Conservation (phyloP, 2,888 invertebrate genomes). For the Molanna angustata region DNA sequence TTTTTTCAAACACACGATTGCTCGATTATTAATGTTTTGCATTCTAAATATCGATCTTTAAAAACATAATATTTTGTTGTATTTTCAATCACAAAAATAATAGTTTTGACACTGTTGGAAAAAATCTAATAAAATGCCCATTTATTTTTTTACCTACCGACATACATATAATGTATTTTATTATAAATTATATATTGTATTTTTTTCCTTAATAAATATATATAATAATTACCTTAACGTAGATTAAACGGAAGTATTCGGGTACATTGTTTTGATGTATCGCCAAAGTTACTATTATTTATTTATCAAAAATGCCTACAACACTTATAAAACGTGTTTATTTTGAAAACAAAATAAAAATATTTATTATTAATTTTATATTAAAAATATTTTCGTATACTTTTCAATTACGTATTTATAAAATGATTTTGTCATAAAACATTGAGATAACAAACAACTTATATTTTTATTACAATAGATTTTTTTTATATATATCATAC, state of each 20-base stretch:
- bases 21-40: too few relatives aligned
- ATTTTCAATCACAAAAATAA: conserved; percentile 22
- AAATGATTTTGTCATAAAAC: conserved; percentile 10
- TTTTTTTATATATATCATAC: too few relatives aligned
- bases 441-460: not conserved
- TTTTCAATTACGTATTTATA: conserved; percentile 27
- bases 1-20: too few relatives aligned
- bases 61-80: conserved; percentile 4
- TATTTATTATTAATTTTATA: not conserved
- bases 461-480: too few relatives aligned
- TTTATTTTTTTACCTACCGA: conserved; percentile 29
- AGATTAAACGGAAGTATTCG: conserved; percentile 29
- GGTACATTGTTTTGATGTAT: conserved; percentile 3
- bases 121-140: conserved; percentile 29
- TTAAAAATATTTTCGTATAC: conserved; percentile 31
- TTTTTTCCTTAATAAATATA: conserved; percentile 22
- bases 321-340: not conserved
- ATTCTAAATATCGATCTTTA: too few relatives aligned
- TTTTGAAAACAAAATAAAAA: not conserved
- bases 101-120: conserved; percentile 18
- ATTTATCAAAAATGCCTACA: not conserved
- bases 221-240: conserved; percentile 29
- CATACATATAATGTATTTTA: conserved; percentile 26
- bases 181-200: conserved; percentile 29
- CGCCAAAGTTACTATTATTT: not conserved